These are phyloP conservation scores for Dicyrtomina minuta DNA, from an alignment of 2,888 invertebrate species.

Conservation along the genomic window DNA sequence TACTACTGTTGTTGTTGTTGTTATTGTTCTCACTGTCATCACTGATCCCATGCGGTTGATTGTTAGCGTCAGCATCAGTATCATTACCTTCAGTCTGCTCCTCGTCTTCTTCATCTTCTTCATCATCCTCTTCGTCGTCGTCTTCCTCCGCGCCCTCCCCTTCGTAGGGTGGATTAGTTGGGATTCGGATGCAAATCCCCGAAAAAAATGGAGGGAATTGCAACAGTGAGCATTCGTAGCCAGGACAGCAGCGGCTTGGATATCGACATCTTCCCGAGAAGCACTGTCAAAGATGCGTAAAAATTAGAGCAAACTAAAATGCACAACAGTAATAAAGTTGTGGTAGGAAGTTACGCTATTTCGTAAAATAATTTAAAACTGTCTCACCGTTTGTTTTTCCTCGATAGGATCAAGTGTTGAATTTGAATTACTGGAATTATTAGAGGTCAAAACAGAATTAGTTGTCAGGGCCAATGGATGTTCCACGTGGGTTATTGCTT, in stretches of 20 bases:
- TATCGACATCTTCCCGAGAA: constrained; percentile 12
- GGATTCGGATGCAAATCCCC: constrained; percentile 3
- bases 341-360: not conserved
- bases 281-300: no score
- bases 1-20: not conserved
- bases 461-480: no score
- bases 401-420: no score
- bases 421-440: no score
- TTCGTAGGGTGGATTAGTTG: not conserved
- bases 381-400: no score
- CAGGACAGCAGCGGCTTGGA: constrained; percentile 19
- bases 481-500: no score
- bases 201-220: not conserved
- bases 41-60: not conserved
- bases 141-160: not conserved
- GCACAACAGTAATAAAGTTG: no score
- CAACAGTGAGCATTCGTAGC: not conserved
- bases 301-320: no score
- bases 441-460: no score
- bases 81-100: not conserved
- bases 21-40: not conserved
- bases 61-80: not conserved
- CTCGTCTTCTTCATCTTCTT: not conserved
- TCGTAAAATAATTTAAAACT: no score
- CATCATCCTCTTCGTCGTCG: not conserved